These are phyloP conservation scores for Elaphurus davidianus DNA, from an alignment of 2,113 vertebrate genomes.

Conservation along the genomic window DNA sequence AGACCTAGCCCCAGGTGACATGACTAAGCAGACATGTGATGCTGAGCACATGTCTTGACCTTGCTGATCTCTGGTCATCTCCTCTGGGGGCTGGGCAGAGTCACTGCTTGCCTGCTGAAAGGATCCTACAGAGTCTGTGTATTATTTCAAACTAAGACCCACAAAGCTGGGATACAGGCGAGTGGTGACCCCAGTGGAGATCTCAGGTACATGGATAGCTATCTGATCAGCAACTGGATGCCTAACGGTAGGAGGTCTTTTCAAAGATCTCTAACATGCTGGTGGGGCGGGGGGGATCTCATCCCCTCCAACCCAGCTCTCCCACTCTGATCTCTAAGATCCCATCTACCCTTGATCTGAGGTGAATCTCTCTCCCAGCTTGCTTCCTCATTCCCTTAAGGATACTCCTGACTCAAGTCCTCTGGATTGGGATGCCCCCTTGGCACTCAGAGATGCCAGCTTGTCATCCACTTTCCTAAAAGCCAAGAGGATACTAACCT, in stretches of 20 bases:
- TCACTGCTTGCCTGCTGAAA: background rate
- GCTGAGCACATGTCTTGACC: background rate
- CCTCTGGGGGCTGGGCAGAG: background rate
- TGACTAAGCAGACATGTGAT: constrained; percentile 16
- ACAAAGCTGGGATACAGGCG: background rate
- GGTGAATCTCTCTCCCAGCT: background rate
- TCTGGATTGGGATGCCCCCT: background rate
- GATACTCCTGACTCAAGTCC: background rate
- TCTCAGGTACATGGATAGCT: background rate
- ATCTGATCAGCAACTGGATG: background rate
- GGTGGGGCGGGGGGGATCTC: background rate
- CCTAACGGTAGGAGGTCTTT: background rate
- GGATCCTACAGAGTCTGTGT: background rate
- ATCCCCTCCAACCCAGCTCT: background rate
- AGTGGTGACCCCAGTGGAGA: background rate
- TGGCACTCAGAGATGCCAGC: background rate
- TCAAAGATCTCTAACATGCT: background rate
- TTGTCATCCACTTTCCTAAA: background rate
- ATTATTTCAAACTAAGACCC: background rate
- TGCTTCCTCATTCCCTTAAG: constrained; percentile 15
- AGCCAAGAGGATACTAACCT: background rate
- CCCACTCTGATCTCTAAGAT: background rate
- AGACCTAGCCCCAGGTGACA: background rate
- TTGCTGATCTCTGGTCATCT: background rate
- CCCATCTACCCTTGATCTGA: background rate